Conservation (phyloP, 2,113 vertebrate species). For the Pungitius pungitius region DNA sequence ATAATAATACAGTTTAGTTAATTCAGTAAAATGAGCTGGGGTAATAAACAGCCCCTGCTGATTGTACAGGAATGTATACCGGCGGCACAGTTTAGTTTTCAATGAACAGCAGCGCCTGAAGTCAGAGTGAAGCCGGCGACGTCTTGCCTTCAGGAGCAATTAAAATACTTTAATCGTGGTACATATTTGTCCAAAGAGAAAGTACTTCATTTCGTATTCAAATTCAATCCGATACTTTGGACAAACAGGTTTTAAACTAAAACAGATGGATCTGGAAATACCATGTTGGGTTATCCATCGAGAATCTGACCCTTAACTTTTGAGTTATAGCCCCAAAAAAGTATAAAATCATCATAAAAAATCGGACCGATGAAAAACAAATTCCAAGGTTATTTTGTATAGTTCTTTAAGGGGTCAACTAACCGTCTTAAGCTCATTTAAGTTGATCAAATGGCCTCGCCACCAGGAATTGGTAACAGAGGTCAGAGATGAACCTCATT, state of each 20-base stretch:
- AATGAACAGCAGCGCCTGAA: too few relatives aligned
- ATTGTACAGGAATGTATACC: too few relatives aligned
- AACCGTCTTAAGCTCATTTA: neutral
- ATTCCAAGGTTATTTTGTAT: neutral
- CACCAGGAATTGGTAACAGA: neutral
- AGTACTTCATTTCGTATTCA: too few relatives aligned
- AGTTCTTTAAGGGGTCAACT: neutral
- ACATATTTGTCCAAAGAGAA: too few relatives aligned
- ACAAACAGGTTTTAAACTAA: too few relatives aligned
- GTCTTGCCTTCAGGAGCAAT: too few relatives aligned
- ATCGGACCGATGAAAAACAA: neutral
- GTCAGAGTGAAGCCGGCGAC: too few relatives aligned
- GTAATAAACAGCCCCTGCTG: too few relatives aligned
- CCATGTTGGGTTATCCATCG: neutral
- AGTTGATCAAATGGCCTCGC: conserved; percentile 3
- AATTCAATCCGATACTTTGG: too few relatives aligned
- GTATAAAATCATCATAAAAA: neutral
- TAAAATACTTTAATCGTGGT: too few relatives aligned
- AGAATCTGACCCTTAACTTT: neutral
- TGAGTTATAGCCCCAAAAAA: too few relatives aligned
- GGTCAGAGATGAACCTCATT: conserved; percentile 14
- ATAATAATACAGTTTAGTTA: neutral
- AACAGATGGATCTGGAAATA: neutral
- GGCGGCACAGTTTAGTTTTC: too few relatives aligned
- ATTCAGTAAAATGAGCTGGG: neutral